Percentiles rank a stretch among this genome's conserved stretches.
Evolutionary conservation across 2,113 vertebrate genomes (phyloP).

Genomic region (Heteronetta atricapilla): DNA sequence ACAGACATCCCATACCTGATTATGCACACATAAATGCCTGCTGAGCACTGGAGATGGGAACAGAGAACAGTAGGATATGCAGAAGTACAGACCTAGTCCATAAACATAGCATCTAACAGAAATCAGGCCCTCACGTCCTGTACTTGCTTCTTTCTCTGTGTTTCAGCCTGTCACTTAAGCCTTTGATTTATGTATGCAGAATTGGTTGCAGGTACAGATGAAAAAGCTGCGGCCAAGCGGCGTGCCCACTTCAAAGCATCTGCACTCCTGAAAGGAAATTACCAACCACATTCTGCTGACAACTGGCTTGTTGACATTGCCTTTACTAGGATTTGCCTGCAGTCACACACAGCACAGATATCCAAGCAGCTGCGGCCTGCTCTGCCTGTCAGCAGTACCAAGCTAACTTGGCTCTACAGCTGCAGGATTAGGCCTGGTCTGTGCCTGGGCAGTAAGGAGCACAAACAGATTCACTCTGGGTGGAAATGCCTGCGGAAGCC

Average conservation of each 20-base stretch:
- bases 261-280: neutral
- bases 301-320: neutral
- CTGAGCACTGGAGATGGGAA: neutral
- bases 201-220: neutral
- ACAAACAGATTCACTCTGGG: neutral
- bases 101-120: neutral
- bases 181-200: neutral
- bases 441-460: neutral
- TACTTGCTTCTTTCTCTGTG: neutral
- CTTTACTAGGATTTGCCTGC: neutral
- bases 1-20: neutral
- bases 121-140: neutral
- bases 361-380: neutral
- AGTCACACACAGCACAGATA: neutral
- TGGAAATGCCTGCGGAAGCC: neutral
- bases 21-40: neutral
- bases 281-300: neutral
- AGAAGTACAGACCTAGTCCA: neutral
- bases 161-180: neutral
- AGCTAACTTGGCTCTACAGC: neutral
- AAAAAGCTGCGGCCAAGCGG: neutral
- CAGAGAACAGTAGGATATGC: neutral
- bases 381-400: neutral
- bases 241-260: neutral
- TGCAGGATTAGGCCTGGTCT: neutral